Percentiles rank a stretch among this genome's conserved stretches.
Evolutionary conservation across 2,113 vertebrate genomes (phyloP).

Genomic region (Calidris pugnax): DNA sequence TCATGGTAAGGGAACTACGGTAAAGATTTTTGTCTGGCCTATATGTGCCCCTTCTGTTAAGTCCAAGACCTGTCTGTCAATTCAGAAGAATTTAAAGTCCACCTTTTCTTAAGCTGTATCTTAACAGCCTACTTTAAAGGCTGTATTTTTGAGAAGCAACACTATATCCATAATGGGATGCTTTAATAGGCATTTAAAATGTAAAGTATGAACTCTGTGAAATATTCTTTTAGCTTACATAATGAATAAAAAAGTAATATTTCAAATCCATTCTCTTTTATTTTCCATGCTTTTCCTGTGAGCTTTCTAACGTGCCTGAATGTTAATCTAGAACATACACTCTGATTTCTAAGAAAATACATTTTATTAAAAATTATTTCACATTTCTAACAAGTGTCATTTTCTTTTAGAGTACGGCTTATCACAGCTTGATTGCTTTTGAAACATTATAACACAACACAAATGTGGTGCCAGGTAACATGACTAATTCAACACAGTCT

Average conservation of each 20-base stretch:
- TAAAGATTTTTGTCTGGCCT: neutral
- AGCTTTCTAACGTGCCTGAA: neutral
- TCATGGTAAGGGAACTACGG: neutral
- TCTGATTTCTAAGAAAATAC: constrained; percentile 10
- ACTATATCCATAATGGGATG: neutral
- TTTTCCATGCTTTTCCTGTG: neutral
- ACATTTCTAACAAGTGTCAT: neutral
- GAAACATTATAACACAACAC: neutral
- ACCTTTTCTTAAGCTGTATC: neutral
- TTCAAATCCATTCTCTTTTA: neutral
- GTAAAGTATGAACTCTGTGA: neutral
- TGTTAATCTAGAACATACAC: neutral
- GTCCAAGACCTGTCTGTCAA: neutral
- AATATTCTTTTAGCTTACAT: neutral
- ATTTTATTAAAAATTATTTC: neutral
- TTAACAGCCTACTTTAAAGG: neutral
- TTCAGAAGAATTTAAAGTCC: neutral
- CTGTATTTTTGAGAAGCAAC: neutral
- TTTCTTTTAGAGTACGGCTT: neutral
- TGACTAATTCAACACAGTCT: constrained; percentile 2
- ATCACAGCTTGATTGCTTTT: constrained; percentile 9
- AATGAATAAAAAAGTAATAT: neutral
- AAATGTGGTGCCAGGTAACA: neutral
- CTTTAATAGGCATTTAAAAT: neutral
- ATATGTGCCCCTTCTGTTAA: neutral